Evolutionary conservation across 2,888 invertebrate species (phyloP).

Genomic region (Junonia oenone): DNA sequence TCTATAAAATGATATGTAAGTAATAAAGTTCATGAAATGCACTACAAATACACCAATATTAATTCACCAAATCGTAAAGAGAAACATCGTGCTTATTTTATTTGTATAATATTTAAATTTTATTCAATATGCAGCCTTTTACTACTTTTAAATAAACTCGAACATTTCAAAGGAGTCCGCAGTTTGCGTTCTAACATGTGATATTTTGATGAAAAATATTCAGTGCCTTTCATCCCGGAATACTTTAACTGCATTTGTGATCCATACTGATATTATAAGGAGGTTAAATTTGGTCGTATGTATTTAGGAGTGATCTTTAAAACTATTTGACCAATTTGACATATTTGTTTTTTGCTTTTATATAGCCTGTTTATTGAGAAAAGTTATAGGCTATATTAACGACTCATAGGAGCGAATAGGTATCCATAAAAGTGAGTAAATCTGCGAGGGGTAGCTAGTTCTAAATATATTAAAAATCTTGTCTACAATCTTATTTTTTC

Average conservation of each 20-base stretch:
- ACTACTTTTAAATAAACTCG: conserved; percentile 10
- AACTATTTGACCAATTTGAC: too few species aligned
- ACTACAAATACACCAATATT: neutral
- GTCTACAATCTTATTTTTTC: neutral
- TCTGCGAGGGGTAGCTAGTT: too few species aligned
- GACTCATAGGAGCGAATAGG: too few species aligned
- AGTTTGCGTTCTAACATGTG: conserved; percentile 11
- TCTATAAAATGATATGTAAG: too few species aligned
- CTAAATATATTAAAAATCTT: conserved; percentile 14
- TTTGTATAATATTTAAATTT: conserved; percentile 1
- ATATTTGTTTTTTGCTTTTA: too few species aligned
- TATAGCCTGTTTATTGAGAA: too few species aligned
- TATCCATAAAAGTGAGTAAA: too few species aligned
- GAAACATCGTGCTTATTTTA: neutral
- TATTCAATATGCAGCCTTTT: conserved; percentile 9
- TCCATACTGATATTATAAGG: too few species aligned
- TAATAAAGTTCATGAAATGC: too few species aligned
- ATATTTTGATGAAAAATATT: conserved; percentile 20
- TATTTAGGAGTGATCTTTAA: too few species aligned
- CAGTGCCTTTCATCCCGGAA: conserved; percentile 1
- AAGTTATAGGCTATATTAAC: too few species aligned
- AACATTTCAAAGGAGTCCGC: conserved; percentile 5
- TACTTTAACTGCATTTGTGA: conserved; percentile 9
- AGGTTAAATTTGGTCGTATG: too few species aligned
- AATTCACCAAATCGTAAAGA: neutral